Conservation (phyloP, 2,888 invertebrate genomes). For the Nomada lathburiana region DNA sequence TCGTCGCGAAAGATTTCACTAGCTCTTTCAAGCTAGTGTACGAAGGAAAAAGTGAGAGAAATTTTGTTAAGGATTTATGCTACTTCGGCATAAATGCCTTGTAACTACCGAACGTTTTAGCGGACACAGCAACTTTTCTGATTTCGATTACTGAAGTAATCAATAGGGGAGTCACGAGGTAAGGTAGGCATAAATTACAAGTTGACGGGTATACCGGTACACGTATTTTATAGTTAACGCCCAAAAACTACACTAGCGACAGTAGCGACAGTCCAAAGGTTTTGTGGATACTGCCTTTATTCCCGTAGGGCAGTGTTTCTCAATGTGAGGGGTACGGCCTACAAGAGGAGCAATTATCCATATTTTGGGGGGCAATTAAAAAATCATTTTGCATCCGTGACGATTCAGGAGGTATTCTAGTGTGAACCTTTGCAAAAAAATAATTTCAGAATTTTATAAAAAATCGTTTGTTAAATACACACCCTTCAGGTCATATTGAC, state of each 20-base stretch:
- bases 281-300: not conserved
- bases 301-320: not conserved
- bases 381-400: no score
- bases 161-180: conserved; percentile 70
- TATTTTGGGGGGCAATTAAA: no score
- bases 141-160: conserved; percentile 50
- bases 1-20: not conserved
- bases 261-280: conserved; percentile 41
- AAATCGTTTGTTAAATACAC: no score
- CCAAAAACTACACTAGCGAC: conserved; percentile 47
- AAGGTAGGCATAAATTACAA: conserved; percentile 58
- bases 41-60: not conserved
- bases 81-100: conserved; percentile 6
- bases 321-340: no score
- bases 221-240: conserved; percentile 44
- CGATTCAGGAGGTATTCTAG: no score
- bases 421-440: no score
- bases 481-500: no score
- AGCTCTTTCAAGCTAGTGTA: not conserved
- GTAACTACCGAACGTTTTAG: conserved; percentile 1
- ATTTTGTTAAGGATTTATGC: conserved; percentile 4
- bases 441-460: no score
- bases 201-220: conserved; percentile 27
- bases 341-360: no score
- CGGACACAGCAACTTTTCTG: conserved; percentile 22